A percentile compares a stretch with the other conserved stretches of the same genome.
Conservation (phyloP, 2,888 invertebrate species). For the Diaphora mendica region DNA sequence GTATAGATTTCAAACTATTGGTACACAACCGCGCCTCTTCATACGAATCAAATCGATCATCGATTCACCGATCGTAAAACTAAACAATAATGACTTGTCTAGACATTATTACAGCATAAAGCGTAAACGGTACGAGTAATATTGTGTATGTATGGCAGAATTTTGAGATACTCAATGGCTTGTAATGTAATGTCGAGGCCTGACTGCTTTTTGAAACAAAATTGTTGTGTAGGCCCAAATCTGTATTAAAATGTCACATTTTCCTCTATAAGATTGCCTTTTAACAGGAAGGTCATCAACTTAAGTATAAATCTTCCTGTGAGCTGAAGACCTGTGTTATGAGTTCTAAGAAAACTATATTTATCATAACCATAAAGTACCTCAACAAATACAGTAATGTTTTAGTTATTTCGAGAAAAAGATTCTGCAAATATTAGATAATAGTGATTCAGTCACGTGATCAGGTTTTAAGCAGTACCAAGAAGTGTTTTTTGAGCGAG, state of each 20-base stretch:
- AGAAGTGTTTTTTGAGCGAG: neutral
- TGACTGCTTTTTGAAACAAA: neutral
- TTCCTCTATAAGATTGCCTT: constrained; percentile 6
- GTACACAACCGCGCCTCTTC: constrained; percentile 9
- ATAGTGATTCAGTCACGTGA: neutral
- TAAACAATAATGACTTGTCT: constrained; percentile 33
- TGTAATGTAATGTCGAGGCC: neutral
- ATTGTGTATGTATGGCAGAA: neutral
- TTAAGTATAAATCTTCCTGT: neutral
- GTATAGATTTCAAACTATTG: constrained; percentile 5
- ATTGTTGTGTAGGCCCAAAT: neutral
- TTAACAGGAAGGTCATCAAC: constrained; percentile 3
- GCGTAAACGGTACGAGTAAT: constrained; percentile 8
- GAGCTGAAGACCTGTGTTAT: neutral
- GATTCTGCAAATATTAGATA: neutral
- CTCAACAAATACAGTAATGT: neutral
- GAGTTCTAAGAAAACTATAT: neutral
- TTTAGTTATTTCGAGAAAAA: neutral
- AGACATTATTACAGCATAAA: constrained; percentile 29
- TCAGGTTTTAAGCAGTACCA: neutral
- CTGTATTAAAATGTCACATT: neutral
- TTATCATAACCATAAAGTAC: neutral
- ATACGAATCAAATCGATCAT: constrained; percentile 41
- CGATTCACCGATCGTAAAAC: constrained; percentile 29
- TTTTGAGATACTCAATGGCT: neutral